Evolutionary conservation across 1,140 invertebrate genomes (phyloP).

Genomic region (Ceratosolen fusciceps): DNA sequence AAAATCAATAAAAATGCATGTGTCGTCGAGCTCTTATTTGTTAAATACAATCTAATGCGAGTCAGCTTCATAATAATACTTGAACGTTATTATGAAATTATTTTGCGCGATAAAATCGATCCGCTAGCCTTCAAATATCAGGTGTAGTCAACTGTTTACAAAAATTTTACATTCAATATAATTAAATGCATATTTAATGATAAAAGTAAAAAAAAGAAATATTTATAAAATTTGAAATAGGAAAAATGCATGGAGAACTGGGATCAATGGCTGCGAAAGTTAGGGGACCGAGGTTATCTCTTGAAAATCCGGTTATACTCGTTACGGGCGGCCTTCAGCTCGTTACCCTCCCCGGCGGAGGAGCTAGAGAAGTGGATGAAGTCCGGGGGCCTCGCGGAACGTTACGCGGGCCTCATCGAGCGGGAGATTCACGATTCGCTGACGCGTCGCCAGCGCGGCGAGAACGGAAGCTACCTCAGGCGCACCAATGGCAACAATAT

Average conservation of each 20-base stretch:
- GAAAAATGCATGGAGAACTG: conserved; percentile 57
- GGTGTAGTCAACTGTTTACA: no score
- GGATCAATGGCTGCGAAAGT: conserved; percentile 74
- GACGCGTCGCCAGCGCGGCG: conserved; percentile 85
- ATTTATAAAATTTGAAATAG: conserved; percentile 37
- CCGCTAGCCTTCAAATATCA: conserved; percentile 37
- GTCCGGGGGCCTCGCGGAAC: conserved; percentile 64
- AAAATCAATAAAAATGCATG: no score
- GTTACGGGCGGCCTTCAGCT: conserved; percentile 78
- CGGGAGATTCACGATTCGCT: conserved; percentile 88
- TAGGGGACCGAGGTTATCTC: conserved; percentile 88
- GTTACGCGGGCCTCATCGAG: conserved; percentile 91
- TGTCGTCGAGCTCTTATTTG: no score
- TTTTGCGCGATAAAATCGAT: no score
- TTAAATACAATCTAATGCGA: no score
- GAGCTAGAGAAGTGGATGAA: conserved; percentile 69
- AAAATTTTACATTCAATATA: no score
- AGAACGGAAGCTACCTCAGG: conserved; percentile 84
- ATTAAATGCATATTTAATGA: no score
- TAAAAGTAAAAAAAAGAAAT: no score
- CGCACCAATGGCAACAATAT: conserved; percentile 68
- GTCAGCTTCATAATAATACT: no score
- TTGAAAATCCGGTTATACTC: conserved; percentile 88
- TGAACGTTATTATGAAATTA: no score
- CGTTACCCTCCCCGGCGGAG: conserved; percentile 61